phyloP scores from a whole-genome alignment of 2,888 invertebrate species.

The Clostera curtula region DNA sequence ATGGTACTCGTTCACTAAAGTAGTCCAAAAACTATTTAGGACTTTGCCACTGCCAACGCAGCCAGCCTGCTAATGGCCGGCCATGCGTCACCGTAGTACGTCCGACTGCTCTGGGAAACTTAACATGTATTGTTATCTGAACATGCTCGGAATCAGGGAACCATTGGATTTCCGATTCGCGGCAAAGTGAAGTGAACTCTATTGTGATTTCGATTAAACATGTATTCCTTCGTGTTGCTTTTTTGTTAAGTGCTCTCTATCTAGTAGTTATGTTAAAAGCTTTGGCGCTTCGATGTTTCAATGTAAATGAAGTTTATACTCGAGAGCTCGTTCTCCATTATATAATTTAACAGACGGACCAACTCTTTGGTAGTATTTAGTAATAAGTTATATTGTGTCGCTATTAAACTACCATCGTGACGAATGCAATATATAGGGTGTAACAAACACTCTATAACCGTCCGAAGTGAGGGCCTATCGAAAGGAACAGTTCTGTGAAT shows the following conservation, averaged over 20 bases:
- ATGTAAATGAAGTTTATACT: slow-evolving; percentile 31
- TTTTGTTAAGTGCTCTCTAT: slow-evolving; percentile 21
- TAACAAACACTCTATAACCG: no score
- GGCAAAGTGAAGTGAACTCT: slow-evolving; percentile 25
- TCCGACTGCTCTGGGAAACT: slow-evolving; percentile 8
- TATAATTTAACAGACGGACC: slow-evolving; percentile 60
- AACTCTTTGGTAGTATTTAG: slow-evolving; percentile 60
- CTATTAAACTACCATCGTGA: slow-evolving; percentile 34
- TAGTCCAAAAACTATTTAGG: no score
- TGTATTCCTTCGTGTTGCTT: slow-evolving; percentile 17
- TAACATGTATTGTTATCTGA: slow-evolving; percentile 1
- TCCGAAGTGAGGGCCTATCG: no score
- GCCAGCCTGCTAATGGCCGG: slow-evolving; percentile 1
- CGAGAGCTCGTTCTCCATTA: slow-evolving; percentile 17
- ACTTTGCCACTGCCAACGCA: no score
- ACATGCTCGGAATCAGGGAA: slow-evolving; percentile 26
- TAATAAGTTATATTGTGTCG: slow-evolving; percentile 40
- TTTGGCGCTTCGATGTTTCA: slow-evolving; percentile 34
- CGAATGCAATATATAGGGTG: slow-evolving; percentile 1
- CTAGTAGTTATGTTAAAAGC: slow-evolving; percentile 27
- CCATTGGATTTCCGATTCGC: slow-evolving; percentile 24
- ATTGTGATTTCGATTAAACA: slow-evolving; percentile 25
- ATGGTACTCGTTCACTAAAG: no score
- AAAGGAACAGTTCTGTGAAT: no score
- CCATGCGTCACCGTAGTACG: slow-evolving; percentile 11